phyloP scores from a whole-genome alignment of 2,888 invertebrate genomes.

The Agonum fuliginosum region DNA sequence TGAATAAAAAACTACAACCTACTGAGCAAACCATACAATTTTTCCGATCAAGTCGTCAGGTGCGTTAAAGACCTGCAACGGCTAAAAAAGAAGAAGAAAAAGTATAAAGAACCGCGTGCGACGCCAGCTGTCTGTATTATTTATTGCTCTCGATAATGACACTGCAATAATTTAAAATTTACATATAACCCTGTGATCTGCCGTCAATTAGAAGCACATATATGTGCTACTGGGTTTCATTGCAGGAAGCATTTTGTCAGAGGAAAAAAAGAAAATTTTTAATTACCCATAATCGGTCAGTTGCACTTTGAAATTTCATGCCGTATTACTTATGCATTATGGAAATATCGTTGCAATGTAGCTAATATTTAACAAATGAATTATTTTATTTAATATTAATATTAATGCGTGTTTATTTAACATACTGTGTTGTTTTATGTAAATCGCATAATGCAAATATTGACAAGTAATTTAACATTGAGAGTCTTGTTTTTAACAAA shows the following conservation, averaged over 20 bases:
- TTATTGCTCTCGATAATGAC: slow-evolving; percentile 56
- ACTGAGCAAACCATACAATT: slow-evolving; percentile 28
- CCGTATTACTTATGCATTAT: neutral
- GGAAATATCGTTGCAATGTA: neutral
- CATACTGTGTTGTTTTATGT: neutral
- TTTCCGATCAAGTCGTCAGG: slow-evolving; percentile 44
- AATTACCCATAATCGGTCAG: slow-evolving; percentile 19
- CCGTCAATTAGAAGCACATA: slow-evolving; percentile 48
- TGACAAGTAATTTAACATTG: neutral
- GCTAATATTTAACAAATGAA: neutral
- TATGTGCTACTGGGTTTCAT: slow-evolving; percentile 39
- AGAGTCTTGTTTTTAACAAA: slow-evolving; percentile 15
- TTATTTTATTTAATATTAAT: neutral
- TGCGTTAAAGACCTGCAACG: slow-evolving; percentile 46
- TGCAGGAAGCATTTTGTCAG: slow-evolving; percentile 43
- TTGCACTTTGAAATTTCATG: neutral
- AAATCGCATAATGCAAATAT: neutral
- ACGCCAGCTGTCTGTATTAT: slow-evolving; percentile 58
- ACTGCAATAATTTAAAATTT: slow-evolving; percentile 58
- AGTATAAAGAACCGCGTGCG: neutral
- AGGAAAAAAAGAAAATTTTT: slow-evolving; percentile 16
- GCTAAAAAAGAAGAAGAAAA: slow-evolving; percentile 14
- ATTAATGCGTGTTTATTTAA: neutral
- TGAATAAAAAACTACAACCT: slow-evolving; percentile 1
- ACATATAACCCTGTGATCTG: slow-evolving; percentile 50